Evolutionary conservation across 2,888 invertebrate species (phyloP).

Genomic region (Agrochola lota): DNA sequence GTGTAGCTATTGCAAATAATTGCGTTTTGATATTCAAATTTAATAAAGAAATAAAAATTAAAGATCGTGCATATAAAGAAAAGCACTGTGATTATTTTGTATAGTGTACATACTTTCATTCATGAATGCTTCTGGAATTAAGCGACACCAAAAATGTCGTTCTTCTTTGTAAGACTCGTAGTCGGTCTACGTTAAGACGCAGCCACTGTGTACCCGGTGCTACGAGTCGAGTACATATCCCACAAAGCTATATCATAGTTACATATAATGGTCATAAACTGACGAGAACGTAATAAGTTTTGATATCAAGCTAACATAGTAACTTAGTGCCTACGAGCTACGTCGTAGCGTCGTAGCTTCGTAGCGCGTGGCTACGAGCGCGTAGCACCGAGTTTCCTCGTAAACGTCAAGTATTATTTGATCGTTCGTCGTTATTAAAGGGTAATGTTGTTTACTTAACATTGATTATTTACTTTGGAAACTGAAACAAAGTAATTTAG

Average conservation of each 20-base stretch:
- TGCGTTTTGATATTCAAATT: too few relatives aligned
- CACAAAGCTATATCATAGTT: constrained; percentile 47
- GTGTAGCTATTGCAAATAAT: too few relatives aligned
- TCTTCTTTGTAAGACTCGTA: neutral
- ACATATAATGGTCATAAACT: constrained; percentile 64
- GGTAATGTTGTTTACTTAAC: constrained; percentile 59
- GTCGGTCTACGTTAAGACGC: neutral
- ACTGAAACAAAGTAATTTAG: constrained; percentile 52
- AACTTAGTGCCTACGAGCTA: constrained; percentile 66
- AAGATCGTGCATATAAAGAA: too few relatives aligned
- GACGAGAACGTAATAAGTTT: constrained; percentile 69
- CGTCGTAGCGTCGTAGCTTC: constrained; percentile 65
- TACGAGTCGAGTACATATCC: constrained; percentile 18
- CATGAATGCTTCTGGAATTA: too few relatives aligned
- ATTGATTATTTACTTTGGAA: constrained; percentile 62
- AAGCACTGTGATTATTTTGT: too few relatives aligned
- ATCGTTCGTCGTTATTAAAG: constrained; percentile 65
- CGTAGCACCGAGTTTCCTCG: constrained; percentile 62
- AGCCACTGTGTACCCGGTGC: constrained; percentile 14
- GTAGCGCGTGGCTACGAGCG: constrained; percentile 60
- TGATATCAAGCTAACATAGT: constrained; percentile 70
- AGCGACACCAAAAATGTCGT: too few relatives aligned
- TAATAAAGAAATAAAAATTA: too few relatives aligned
- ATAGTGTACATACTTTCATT: too few relatives aligned
- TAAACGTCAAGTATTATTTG: constrained; percentile 67